Conservation (phyloP, 1,140 invertebrate genomes). For the Zelostemma sp. region DNA sequence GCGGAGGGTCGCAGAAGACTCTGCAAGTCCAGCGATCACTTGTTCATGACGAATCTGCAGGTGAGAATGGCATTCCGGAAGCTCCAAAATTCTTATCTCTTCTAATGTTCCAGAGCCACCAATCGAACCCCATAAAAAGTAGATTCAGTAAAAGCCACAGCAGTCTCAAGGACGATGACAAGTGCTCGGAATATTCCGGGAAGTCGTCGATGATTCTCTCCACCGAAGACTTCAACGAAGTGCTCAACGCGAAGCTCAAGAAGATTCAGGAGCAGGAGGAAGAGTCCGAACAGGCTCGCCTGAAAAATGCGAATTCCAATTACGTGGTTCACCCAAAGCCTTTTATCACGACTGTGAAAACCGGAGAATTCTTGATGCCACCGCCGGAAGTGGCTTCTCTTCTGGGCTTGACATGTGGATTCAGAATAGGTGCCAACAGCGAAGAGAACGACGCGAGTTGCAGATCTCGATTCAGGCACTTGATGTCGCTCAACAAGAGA, state of each 20-base stretch:
- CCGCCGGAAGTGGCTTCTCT: slow-evolving; percentile 79
- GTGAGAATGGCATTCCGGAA: no score
- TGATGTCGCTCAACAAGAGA: slow-evolving; percentile 55
- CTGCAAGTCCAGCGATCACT: slow-evolving; percentile 62
- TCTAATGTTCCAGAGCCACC: slow-evolving; percentile 43
- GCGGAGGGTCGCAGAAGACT: slow-evolving; percentile 49
- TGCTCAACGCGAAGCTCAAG: slow-evolving; percentile 75
- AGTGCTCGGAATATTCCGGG: slow-evolving; percentile 15
- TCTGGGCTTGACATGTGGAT: slow-evolving; percentile 70
- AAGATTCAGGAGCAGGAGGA: slow-evolving; percentile 74
- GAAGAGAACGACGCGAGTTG: slow-evolving; percentile 37
- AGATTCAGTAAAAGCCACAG: slow-evolving; percentile 66
- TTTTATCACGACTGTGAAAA: slow-evolving; percentile 84
- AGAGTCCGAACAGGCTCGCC: slow-evolving; percentile 48
- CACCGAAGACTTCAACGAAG: slow-evolving; percentile 73
- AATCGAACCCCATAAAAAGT: slow-evolving; percentile 54
- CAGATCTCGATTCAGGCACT: slow-evolving; percentile 55
- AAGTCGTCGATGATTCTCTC: slow-evolving; percentile 52
- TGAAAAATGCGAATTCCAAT: slow-evolving; percentile 23
- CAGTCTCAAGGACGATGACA: slow-evolving; percentile 48
- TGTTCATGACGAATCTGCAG: slow-evolving; percentile 55
- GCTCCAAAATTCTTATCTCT: no score
- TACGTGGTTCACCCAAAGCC: slow-evolving; percentile 62
- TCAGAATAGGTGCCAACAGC: slow-evolving; percentile 40
- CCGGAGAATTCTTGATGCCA: slow-evolving; percentile 82